Evolutionary conservation across 2,888 invertebrate genomes (phyloP).

Genomic region (Cybosia mesomella): DNA sequence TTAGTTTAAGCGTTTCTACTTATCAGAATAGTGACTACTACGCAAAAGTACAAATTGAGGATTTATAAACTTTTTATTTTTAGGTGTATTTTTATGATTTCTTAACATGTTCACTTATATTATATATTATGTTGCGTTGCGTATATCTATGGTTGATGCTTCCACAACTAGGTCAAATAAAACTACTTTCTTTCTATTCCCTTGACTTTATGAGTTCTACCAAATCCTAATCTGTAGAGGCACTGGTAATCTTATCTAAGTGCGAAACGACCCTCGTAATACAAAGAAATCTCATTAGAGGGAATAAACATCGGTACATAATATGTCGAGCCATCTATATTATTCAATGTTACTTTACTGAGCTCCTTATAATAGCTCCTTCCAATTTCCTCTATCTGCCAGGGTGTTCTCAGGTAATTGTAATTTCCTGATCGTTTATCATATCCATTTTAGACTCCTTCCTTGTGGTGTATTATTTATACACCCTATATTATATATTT

Average conservation of each 20-base stretch:
- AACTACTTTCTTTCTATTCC: slow-evolving; percentile 1
- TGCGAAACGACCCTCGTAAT: neutral
- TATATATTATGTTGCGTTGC: too few relatives aligned
- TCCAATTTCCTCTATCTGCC: slow-evolving; percentile 8
- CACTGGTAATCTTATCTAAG: neutral
- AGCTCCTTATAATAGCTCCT: neutral
- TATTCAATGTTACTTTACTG: neutral
- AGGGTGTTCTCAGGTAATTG: slow-evolving; percentile 8
- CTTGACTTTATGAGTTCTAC: neutral
- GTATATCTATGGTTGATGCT: too few relatives aligned
- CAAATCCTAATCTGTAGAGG: slow-evolving; percentile 1
- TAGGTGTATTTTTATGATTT: too few relatives aligned
- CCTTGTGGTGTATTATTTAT: neutral
- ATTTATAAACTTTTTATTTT: too few relatives aligned
- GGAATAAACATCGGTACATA: neutral
- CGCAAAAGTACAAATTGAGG: too few relatives aligned
- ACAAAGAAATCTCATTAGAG: neutral
- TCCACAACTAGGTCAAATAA: neutral
- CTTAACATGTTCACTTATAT: too few relatives aligned
- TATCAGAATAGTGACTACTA: too few relatives aligned
- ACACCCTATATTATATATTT: too few relatives aligned
- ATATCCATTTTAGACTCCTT: neutral
- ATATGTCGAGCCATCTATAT: neutral
- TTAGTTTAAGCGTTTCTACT: too few relatives aligned
- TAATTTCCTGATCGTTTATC: slow-evolving; percentile 13